Base-by-base conservation (phyloP, 2,113 vertebrate species). In the Nerophis ophidion region DNA sequence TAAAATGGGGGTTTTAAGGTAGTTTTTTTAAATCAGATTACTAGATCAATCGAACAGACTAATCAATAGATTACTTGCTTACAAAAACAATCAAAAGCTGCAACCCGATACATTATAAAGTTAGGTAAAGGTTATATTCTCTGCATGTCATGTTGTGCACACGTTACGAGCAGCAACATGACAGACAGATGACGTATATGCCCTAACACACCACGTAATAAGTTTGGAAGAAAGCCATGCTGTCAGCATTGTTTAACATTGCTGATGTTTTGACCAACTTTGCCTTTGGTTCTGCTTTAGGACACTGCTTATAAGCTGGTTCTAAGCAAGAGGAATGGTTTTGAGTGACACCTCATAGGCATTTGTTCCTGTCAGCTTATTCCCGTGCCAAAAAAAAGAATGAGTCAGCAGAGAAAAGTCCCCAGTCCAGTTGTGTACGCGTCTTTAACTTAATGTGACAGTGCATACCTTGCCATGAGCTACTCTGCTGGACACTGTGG, bases 341-440 rank as follows among this genome's bases (percentile, higher is more conserved):
- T 79, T 79, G 76, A 83, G 54, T 62, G 68, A 63, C 69, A 67
- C 68, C 73, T 72, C 48, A 76, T 6, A 61, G 74, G 70, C 78
- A 66, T 87, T 88, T 76, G 79, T 86, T 82, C 80, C 75, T 66
- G 83, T 86, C 84, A 86, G 79, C 81, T 70, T 66, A 81, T 81
- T 84, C 79, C 82, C 45, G 82, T 64, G 66, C 71, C 57, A 68
- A 63, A 68, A 72, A 72, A 77, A 81, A 72, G 26, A 77, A 81
- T 87, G 82, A 88, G 72, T 89, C 83, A 78, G 82, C 82, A 76
- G 72, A 80, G 64, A 69, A 52, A 58, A 64, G 55, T 71, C 72
- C 59, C 65, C 40, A 65, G 47, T 48, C 48, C 26, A 34, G 56
- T 55, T 61, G 64, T 62, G 70, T 68, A 19, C 44, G 54, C 17